Conservation (phyloP, 2,888 invertebrate genomes). For the Agonopterix alstromeriana region DNA sequence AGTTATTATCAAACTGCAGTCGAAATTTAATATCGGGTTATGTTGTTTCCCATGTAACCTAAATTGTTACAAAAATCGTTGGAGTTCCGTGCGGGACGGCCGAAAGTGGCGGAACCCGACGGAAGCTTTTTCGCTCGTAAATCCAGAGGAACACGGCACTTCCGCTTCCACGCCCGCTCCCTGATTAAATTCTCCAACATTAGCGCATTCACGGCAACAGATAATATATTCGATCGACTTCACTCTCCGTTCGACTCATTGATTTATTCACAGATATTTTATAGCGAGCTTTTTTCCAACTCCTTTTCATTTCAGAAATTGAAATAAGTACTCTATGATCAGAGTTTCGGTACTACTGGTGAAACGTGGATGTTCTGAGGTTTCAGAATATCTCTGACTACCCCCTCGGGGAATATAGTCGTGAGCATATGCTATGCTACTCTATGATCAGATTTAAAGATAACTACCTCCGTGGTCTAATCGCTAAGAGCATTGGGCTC, state of each 20-base stretch:
- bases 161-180: constrained; percentile 32
- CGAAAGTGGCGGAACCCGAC: constrained; percentile 10
- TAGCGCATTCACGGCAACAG: constrained; percentile 50
- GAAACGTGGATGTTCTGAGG: too few relatives aligned
- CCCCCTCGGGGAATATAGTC: too few relatives aligned
- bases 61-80: constrained; percentile 7
- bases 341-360: too few relatives aligned
- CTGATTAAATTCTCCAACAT: constrained; percentile 57
- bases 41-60: not conserved
- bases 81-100: constrained; percentile 6
- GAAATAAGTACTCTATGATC: too few relatives aligned
- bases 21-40: constrained; percentile 1
- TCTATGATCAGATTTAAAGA: too few relatives aligned
- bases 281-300: not conserved
- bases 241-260: constrained; percentile 33
- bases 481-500: too few relatives aligned
- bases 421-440: too few relatives aligned
- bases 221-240: constrained; percentile 49
- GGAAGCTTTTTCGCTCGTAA: constrained; percentile 56
- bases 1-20: not conserved
- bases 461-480: too few relatives aligned
- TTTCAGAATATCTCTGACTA: too few relatives aligned
- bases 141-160: constrained; percentile 39
- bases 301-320: too few relatives aligned
- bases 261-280: constrained; percentile 26